phyloP scores from a whole-genome alignment of 2,888 invertebrate genomes.

The Drosophila melanocephala region DNA sequence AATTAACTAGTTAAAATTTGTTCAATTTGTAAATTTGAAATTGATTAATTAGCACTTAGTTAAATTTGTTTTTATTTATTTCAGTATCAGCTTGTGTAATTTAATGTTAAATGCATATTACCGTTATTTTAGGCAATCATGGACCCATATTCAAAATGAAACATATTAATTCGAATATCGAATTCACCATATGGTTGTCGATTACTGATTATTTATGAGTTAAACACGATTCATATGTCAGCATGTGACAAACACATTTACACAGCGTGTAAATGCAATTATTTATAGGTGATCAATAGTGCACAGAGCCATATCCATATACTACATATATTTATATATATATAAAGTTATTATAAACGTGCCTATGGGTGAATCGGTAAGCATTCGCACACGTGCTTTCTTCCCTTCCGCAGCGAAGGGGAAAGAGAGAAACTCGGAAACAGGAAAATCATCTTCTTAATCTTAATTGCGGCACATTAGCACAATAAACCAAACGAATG shows the following conservation, averaged over 20 bases:
- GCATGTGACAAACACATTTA: conserved; percentile 38
- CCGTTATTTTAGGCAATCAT: background rate
- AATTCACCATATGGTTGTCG: conserved; percentile 10
- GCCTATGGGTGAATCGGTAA: conserved; percentile 2
- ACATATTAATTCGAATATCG: conserved; percentile 1
- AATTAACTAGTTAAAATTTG: background rate
- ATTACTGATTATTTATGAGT: conserved; percentile 12
- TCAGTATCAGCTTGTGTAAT: background rate
- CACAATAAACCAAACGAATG: conserved; percentile 84
- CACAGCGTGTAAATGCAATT: conserved; percentile 74
- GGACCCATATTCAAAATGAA: background rate
- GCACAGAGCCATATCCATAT: conserved; percentile 18
- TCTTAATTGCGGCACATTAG: conserved; percentile 85
- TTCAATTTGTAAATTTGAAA: background rate
- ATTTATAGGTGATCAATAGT: conserved; percentile 54
- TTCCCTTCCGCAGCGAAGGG: background rate
- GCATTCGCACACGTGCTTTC: conserved; percentile 38
- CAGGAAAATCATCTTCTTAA: conserved; percentile 83
- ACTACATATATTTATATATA: background rate
- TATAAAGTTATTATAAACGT: conserved; percentile 38
- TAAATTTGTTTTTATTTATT: background rate
- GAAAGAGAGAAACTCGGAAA: conserved; percentile 24
- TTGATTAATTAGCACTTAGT: background rate
- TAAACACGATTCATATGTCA: conserved; percentile 19
- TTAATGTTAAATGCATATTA: background rate